A percentile compares a stretch with the other conserved stretches of the same genome.
phyloP scores from a whole-genome alignment of 2,888 invertebrate species.

The Drosophila ezoana region DNA sequence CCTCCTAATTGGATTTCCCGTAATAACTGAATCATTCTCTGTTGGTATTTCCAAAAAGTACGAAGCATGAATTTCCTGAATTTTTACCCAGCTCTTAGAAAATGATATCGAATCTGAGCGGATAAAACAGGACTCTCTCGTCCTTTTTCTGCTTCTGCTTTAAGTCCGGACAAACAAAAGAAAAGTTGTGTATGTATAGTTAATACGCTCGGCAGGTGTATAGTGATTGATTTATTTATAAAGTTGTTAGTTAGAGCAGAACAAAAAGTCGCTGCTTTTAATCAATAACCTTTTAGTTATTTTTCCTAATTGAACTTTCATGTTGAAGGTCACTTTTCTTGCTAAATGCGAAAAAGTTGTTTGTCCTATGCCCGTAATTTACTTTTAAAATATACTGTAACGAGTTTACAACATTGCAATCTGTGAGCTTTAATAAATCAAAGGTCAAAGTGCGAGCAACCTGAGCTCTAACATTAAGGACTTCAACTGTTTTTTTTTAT shows the following conservation, averaged over 20 bases:
- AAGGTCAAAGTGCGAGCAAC: conserved; percentile 20
- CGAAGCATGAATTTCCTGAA: too few relatives aligned
- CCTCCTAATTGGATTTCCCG: too few relatives aligned
- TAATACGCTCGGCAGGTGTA: background rate
- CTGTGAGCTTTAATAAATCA: background rate
- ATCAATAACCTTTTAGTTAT: background rate
- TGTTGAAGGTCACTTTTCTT: conserved; percentile 5
- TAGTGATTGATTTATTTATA: conserved; percentile 17
- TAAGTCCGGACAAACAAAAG: too few relatives aligned
- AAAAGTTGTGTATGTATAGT: too few relatives aligned
- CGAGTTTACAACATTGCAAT: background rate
- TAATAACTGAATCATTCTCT: too few relatives aligned
- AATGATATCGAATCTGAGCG: too few relatives aligned
- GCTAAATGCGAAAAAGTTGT: background rate
- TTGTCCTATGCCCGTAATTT: background rate
- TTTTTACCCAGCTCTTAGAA: too few relatives aligned
- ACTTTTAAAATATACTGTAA: background rate
- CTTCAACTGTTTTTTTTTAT: conserved; percentile 2
- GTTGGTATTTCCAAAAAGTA: too few relatives aligned
- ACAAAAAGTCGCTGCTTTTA: background rate
- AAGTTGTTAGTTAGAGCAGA: background rate
- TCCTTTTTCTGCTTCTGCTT: too few relatives aligned
- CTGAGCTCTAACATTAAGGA: background rate
- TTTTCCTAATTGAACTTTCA: conserved; percentile 2
- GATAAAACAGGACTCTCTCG: too few relatives aligned